Evolutionary conservation across 2,797 vertebrate genomes (phyloP).

Genomic region (Odontamblyopus rebecca): DNA sequence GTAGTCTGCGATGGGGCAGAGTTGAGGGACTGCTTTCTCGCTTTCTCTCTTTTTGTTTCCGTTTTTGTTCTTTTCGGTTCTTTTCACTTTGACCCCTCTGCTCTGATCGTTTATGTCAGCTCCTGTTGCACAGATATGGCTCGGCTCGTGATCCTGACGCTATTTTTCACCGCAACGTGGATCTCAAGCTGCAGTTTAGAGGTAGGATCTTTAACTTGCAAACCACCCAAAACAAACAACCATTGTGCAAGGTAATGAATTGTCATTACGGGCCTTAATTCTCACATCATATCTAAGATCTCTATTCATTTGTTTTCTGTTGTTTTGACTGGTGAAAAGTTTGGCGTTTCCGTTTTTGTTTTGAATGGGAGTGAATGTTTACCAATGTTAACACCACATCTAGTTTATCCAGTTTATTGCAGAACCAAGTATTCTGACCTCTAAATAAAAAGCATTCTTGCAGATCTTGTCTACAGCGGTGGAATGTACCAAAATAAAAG

Average conservation of each 20-base stretch:
- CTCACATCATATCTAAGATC: no score
- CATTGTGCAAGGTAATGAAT: not conserved
- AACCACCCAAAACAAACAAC: not conserved
- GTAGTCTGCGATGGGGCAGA: accelerated
- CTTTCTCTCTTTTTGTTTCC: not conserved
- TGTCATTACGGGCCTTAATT: not conserved
- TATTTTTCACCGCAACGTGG: constrained; percentile 22
- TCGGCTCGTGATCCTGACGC: constrained; percentile 1
- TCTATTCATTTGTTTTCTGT: no score
- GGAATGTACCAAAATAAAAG: no score
- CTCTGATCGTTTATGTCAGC: not conserved
- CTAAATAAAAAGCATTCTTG: no score
- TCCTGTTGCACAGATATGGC: constrained; percentile 7
- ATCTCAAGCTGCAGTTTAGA: accelerated
- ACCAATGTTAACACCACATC: not conserved
- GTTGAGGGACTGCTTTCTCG: no score
- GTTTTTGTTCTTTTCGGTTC: accelerated
- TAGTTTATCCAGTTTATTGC: not conserved
- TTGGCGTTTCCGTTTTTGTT: not conserved
- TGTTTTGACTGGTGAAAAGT: not conserved
- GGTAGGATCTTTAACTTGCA: constrained; percentile 19
- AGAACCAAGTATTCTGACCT: no score
- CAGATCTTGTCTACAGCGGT: no score
- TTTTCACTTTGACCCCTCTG: not conserved
- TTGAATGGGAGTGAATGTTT: not conserved